phyloP scores from a whole-genome alignment of 53 echinoderm and acorn worm genomes.

The Antedon mediterranea region DNA sequence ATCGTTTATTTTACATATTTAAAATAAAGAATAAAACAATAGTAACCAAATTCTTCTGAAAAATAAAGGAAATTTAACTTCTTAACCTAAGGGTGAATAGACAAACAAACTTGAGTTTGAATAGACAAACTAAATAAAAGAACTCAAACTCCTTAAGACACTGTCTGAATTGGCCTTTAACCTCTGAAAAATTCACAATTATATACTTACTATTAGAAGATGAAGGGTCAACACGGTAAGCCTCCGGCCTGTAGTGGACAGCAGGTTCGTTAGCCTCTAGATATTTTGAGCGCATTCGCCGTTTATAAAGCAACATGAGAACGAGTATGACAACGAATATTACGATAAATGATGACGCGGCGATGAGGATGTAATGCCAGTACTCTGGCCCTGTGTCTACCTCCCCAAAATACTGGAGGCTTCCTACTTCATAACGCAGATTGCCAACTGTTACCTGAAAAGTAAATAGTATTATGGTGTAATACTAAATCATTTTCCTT shows the following conservation, averaged over 20 bases:
- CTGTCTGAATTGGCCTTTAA: too few species aligned
- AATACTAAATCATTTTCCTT: too few species aligned
- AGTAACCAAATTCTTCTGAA: too few species aligned
- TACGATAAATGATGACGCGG: not conserved
- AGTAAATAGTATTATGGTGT: not conserved
- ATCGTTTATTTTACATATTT: too few species aligned
- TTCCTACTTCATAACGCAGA: constrained; percentile 12
- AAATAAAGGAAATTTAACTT: too few species aligned
- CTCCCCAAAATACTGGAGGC: not conserved
- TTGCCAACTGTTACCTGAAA: constrained; percentile 24
- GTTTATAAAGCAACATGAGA: not conserved
- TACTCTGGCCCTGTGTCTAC: not conserved
- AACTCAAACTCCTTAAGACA: too few species aligned
- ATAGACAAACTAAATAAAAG: too few species aligned
- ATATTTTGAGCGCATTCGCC: not conserved
- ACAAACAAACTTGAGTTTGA: too few species aligned
- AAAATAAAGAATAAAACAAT: too few species aligned
- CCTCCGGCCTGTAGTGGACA: not conserved
- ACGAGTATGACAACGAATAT: not conserved
- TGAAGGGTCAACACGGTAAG: not conserved
- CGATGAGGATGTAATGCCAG: constrained; percentile 4
- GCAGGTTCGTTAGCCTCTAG: not conserved
- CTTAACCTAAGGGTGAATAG: too few species aligned
- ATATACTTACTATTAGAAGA: not conserved
- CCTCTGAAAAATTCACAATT: too few species aligned